Evolutionary conservation across 2,888 invertebrate genomes (phyloP).

Genomic region (Phengaris alcon): DNA sequence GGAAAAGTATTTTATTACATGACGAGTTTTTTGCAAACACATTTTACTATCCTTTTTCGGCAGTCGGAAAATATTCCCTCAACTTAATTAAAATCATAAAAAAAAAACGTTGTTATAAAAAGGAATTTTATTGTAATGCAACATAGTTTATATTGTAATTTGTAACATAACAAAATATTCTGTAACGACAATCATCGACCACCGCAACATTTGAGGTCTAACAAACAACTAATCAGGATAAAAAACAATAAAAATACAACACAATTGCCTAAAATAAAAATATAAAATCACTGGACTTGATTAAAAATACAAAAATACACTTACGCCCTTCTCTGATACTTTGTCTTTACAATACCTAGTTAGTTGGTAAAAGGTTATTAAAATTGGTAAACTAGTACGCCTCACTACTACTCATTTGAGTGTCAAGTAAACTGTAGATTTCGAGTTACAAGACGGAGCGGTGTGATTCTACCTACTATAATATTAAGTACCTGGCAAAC

Average conservation of each 20-base stretch:
- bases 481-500: too few relatives aligned
- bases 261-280: background rate
- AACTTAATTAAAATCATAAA: background rate
- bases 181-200: background rate
- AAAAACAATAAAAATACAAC: conserved; percentile 9
- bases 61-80: too few relatives aligned
- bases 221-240: conserved; percentile 22
- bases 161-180: conserved; percentile 23
- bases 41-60: too few relatives aligned
- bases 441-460: too few relatives aligned
- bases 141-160: conserved; percentile 25
- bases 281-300: background rate
- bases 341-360: background rate
- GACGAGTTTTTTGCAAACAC: too few relatives aligned
- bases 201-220: conserved; percentile 9
- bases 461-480: too few relatives aligned
- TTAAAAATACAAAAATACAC: background rate
- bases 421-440: too few relatives aligned
- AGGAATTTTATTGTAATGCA: conserved; percentile 41
- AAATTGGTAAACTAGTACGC: too few relatives aligned
- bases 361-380: too few relatives aligned
- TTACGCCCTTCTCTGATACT: background rate
- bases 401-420: too few relatives aligned
- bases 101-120: conserved; percentile 27
- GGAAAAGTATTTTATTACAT: too few relatives aligned